Evolutionary conservation across 2,888 invertebrate species (phyloP), one percentile per base, ranked within the genome.

Genomic region (Andrena bucephala): DNA sequence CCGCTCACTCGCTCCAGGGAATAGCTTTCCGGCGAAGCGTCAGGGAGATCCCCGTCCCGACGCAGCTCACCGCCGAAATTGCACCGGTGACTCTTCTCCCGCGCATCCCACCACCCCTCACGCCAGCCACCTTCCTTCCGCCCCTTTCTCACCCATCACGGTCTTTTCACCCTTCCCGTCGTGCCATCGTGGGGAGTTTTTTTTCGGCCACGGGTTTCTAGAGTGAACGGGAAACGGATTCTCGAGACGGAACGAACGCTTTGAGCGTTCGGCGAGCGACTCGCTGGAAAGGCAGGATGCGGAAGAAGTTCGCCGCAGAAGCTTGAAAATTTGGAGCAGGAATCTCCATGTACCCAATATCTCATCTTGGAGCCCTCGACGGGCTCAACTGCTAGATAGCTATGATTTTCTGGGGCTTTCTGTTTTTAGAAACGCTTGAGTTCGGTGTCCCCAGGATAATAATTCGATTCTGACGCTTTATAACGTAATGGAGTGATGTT

Each of bases 21-120:
- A 85, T 79, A 70, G 81, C 67, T 69, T 87, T 60, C 77, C 85
- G 81, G 65, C 42, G 72, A 83, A 86, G 72, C 77, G 74, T 77
- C 77, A 62, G 74, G 59, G 77, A 85, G 81, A 83, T 76, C 77
- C 63, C 60, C 80, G 74, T 77, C 60, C 63, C 72, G 75, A 66
- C 83, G 76, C 71, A 59, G 54, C 71, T 42, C 71, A n/a, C 29
- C 59, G 42, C 77, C 81, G 70, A 84, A 86, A 86, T 84, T 84
- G 84, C 86, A 72, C 73, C 70, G 57, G 42, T 52, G 67, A 74
- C 63, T 63, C 8, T 72, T 63, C 81, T 74, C 52, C 24, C 54
- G 24, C 70, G 48, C 42, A 80, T 80, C 75, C 74, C 48, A n/a
- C 13, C 5, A 48, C 42, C 33, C 31, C 8, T 33, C 52, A 57